These are phyloP conservation scores for Rissa tridactyla DNA, from an alignment of 2,113 vertebrate species.

Conservation along the genomic window DNA sequence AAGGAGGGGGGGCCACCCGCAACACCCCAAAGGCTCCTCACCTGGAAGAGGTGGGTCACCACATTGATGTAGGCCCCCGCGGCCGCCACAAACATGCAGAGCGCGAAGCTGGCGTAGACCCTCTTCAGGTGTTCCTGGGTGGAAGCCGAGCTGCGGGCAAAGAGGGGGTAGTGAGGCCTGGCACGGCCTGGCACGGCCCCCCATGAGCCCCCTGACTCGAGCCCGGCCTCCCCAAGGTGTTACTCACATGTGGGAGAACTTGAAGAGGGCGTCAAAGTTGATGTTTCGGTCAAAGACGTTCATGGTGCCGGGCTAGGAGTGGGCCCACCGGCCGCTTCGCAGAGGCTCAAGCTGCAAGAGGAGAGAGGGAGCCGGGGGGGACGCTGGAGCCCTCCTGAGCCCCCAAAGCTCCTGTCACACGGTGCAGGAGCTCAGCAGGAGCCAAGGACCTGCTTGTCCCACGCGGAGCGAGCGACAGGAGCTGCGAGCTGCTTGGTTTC, in stretches of 20 bases:
- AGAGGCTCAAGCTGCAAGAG: neutral
- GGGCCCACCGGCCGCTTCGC: neutral
- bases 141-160: constrained; percentile 81
- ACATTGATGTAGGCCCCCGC: constrained; percentile 88
- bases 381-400: rapidly evolving
- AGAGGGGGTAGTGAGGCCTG: neutral
- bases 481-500: neutral
- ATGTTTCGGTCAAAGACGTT: constrained; percentile 92
- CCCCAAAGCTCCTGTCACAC: neutral
- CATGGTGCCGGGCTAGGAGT: constrained; percentile 74
- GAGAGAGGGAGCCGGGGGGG: rapidly evolving
- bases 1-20: rapidly evolving
- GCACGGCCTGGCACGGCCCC: rapidly evolving
- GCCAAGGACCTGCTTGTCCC: neutral
- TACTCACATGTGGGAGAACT: constrained; percentile 94
- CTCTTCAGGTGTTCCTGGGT: constrained; percentile 96
- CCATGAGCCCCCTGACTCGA: rapidly evolving
- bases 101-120: constrained; percentile 90
- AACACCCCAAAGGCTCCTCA: constrained; percentile 3
- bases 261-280: constrained; percentile 89
- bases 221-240: rapidly evolving
- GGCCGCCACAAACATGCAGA: constrained; percentile 89
- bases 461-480: rapidly evolving
- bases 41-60: constrained; percentile 88
- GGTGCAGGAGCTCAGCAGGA: neutral